Evolutionary conservation across 2,888 invertebrate genomes (phyloP).

Genomic region (Gymnoscelis rufifasciata): DNA sequence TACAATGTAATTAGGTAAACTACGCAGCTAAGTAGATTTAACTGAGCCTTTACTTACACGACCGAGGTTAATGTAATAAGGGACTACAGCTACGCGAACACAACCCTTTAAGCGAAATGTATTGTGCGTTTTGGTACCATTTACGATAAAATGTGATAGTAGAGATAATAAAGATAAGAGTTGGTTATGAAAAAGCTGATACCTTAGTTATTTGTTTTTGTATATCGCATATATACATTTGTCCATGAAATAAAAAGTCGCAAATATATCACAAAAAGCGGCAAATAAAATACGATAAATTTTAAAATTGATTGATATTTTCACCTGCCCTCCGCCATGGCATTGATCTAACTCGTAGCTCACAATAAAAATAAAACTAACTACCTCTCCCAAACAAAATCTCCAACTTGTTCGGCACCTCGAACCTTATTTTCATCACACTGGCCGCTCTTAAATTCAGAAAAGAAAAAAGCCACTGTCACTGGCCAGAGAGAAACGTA

Average conservation of each 20-base stretch:
- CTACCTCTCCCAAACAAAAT: constrained; percentile 69
- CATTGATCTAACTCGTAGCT: constrained; percentile 16
- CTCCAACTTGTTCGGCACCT: constrained; percentile 76
- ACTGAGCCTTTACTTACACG: constrained; percentile 34
- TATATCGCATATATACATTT: no score
- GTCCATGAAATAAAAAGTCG: no score
- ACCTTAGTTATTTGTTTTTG: no score
- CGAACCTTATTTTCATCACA: constrained; percentile 73
- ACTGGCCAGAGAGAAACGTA: not conserved
- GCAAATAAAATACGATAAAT: constrained; percentile 2
- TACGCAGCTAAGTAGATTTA: constrained; percentile 37
- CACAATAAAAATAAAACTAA: constrained; percentile 36
- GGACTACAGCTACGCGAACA: constrained; percentile 33
- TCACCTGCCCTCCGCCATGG: constrained; percentile 22
- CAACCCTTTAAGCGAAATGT: constrained; percentile 18
- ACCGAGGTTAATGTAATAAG: constrained; percentile 35
- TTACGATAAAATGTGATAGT: constrained; percentile 9
- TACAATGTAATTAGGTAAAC: not conserved
- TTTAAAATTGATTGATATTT: constrained; percentile 5
- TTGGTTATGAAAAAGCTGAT: not conserved
- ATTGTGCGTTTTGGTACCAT: constrained; percentile 5
- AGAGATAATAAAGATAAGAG: constrained; percentile 2
- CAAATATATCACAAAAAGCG: not conserved
- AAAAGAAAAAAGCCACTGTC: constrained; percentile 19
- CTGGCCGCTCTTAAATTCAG: constrained; percentile 33